phyloP scores from a whole-genome alignment of 2,888 invertebrate species.

The Tuta absoluta region DNA sequence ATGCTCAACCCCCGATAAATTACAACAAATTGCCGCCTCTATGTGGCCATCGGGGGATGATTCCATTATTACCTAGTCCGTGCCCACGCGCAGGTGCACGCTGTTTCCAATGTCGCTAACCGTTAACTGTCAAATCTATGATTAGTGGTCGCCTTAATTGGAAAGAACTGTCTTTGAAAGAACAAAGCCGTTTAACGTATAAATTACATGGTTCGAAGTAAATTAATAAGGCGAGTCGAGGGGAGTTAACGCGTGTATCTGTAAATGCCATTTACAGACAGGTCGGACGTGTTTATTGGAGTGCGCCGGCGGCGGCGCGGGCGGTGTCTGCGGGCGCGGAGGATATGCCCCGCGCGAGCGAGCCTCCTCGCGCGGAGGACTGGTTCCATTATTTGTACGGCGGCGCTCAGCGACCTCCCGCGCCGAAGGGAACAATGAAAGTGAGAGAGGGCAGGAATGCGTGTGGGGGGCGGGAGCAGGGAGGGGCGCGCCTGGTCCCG shows the following conservation, averaged over 20 bases:
- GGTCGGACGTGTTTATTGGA: conserved; percentile 69
- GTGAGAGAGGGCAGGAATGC: conserved; percentile 79
- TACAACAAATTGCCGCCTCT: conserved; percentile 68
- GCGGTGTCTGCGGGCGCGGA: conserved; percentile 5
- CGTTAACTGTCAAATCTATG: conserved; percentile 57
- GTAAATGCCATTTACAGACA: conserved; percentile 69
- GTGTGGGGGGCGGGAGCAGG: conserved; percentile 52
- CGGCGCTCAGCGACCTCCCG: conserved; percentile 75
- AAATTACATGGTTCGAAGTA: conserved; percentile 37
- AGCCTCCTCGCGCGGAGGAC: conserved; percentile 62
- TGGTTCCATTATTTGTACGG: conserved; percentile 70
- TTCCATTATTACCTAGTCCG: conserved; percentile 70
- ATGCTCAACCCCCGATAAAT: conserved; percentile 57
- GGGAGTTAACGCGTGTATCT: conserved; percentile 58
- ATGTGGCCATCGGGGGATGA: conserved; percentile 72
- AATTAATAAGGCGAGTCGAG: conserved; percentile 27
- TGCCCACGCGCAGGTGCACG: conserved; percentile 61
- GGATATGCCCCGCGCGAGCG: conserved; percentile 31
- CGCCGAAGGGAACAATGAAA: conserved; percentile 78
- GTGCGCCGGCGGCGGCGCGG: conserved; percentile 47
- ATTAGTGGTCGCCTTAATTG: conserved; percentile 42
- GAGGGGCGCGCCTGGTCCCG: conserved; percentile 61
- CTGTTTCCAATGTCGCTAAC: conserved; percentile 43
- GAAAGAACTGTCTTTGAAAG: conserved; percentile 13
- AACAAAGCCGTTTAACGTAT: conserved; percentile 30